Conservation (phyloP, 2,797 vertebrate genomes). For the Columba guinea region DNA sequence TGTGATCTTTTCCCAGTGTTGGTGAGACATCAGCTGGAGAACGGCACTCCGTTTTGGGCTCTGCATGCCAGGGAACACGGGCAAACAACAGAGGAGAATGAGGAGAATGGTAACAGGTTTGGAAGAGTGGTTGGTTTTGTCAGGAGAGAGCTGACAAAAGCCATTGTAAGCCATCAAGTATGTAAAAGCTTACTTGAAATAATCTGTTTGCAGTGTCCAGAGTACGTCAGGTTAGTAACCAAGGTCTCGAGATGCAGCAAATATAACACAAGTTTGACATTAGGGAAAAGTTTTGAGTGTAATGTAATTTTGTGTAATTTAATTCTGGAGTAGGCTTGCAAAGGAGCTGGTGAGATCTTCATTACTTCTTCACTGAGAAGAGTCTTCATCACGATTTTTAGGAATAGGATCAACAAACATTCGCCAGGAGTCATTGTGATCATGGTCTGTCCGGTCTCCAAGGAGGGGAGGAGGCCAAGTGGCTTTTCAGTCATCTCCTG, state of each 20-base stretch:
- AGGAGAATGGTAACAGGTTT: rapidly evolving
- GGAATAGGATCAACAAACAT: not conserved
- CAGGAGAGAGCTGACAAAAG: not conserved
- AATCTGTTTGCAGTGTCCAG: not conserved
- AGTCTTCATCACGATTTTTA: not conserved
- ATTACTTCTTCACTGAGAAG: not conserved
- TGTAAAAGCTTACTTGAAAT: not conserved
- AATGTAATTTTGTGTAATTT: too few relatives aligned
- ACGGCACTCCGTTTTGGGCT: rapidly evolving
- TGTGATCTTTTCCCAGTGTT: rapidly evolving
- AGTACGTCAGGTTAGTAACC: not conserved
- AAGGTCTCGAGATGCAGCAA: not conserved
- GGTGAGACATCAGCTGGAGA: not conserved
- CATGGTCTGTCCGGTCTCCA: not conserved
- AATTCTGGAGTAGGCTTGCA: not conserved
- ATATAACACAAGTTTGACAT: rapidly evolving
- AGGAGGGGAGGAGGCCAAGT: not conserved
- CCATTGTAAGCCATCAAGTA: not conserved
- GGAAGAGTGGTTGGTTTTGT: not conserved
- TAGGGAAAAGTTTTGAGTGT: not conserved
- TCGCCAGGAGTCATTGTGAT: not conserved
- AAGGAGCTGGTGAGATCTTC: not conserved
- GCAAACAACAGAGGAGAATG: rapidly evolving
- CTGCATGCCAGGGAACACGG: not conserved
- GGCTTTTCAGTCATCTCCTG: not conserved